Evolutionary conservation across 2,888 invertebrate genomes (phyloP).

Genomic region (Leptodirus hochenwartii): DNA sequence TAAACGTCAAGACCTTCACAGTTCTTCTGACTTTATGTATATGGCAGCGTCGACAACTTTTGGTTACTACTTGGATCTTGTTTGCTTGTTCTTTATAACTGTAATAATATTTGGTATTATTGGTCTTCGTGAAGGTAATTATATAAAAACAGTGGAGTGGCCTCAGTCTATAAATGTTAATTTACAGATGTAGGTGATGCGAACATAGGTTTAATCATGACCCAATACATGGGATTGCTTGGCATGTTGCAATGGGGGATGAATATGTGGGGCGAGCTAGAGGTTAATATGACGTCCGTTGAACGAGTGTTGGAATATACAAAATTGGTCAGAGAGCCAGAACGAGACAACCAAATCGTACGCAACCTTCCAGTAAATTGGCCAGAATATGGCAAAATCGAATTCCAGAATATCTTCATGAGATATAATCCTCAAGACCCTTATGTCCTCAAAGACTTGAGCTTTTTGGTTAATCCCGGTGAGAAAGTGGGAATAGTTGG

Average conservation of each 20-base stretch:
- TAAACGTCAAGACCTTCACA: slow-evolving; percentile 22
- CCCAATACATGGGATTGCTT: slow-evolving; percentile 54
- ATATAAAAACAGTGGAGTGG: too few relatives aligned
- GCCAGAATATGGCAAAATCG: slow-evolving; percentile 51
- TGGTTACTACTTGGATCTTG: slow-evolving; percentile 20
- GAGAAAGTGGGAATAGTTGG: slow-evolving; percentile 62
- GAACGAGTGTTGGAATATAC: slow-evolving; percentile 45
- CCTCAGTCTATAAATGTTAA: too few relatives aligned
- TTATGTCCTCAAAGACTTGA: slow-evolving; percentile 50
- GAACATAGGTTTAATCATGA: slow-evolving; percentile 61
- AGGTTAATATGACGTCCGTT: slow-evolving; percentile 74
- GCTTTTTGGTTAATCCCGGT: slow-evolving; percentile 41
- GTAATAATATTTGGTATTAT: too few relatives aligned
- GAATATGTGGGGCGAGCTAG: slow-evolving; percentile 70
- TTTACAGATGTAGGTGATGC: slow-evolving; percentile 31
- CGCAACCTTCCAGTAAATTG: slow-evolving; percentile 42
- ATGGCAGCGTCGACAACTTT: slow-evolving; percentile 18
- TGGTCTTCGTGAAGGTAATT: too few relatives aligned
- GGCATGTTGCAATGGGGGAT: slow-evolving; percentile 45
- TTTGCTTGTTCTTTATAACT: slow-evolving; percentile 32
- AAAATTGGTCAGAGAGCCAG: slow-evolving; percentile 24
- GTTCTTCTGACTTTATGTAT: slow-evolving; percentile 21
- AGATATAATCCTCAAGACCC: slow-evolving; percentile 60
- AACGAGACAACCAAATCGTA: slow-evolving; percentile 20
- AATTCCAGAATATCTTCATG: slow-evolving; percentile 46